Evolutionary conservation across 2,113 vertebrate genomes (phyloP), one percentile per base, ranked within the genome.

Genomic region (Cavia aperea): DNA sequence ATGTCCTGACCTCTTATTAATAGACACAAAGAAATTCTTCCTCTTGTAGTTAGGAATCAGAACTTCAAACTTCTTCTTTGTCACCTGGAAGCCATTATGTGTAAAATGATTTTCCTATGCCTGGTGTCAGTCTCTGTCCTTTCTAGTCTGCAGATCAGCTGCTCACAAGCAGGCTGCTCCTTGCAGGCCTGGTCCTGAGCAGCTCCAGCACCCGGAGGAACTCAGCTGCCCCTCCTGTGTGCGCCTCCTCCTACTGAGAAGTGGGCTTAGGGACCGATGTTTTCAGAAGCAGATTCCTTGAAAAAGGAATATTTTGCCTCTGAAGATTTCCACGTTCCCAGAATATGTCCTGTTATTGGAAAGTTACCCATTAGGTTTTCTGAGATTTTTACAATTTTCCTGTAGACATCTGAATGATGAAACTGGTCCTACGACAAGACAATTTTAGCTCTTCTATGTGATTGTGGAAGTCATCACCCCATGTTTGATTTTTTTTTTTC

Each of bases 1-100:
- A 78, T 31, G 56, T 63, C 70, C 65, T 46, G 62, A 73, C 49
- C 78, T 73, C 46, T 83, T 81, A 81, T 66, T 90, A 91, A 89
- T 0, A 73, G 73, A 87, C 73, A 56, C 65, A 93, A 92, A 95
- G 65, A 84, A 36, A 78, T 49, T 23, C 60, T 87, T 93, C 46
- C 33, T 68, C 62, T 65, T 70, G 7, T 78, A 88, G 90, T n/a
- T 77, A 60, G 89, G 72, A 88, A 92, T 63, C 12, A 85, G 72
- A 46, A 33, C 78, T 94, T 51, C 29, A 94, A n/a, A 54, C 70
- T 63, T 70, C 10, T 0, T 56, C n/a, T 58, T 85, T 94, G 82
- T 93, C 56, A 82, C 77, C 46, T 92, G 75, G 78, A 93, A 92
- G 82, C 88, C 21, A 31, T 95, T 89, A 93, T 39, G 15, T 84